A percentile compares a stretch with the other conserved stretches of the same genome.
These are phyloP conservation scores for Corella eumyota DNA, from an alignment of 23 tunicate genomes.

Conservation along the genomic window DNA sequence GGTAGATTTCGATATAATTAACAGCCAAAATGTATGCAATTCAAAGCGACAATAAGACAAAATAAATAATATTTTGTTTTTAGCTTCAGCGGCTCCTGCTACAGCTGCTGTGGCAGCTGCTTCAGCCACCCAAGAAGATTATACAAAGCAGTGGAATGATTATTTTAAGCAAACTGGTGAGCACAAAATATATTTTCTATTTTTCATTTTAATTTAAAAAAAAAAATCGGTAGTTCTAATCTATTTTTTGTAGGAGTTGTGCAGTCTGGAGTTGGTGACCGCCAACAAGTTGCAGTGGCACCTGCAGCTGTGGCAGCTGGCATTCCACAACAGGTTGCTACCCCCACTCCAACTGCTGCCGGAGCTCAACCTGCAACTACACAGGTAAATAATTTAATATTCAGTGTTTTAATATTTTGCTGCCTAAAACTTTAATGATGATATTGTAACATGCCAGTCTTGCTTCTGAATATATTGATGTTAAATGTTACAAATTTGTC, in stretches of 20 bases:
- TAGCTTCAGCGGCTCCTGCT: neutral
- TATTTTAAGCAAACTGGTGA: constrained; percentile 81
- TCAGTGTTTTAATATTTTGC: no score
- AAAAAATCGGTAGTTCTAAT: no score
- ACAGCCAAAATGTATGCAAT: neutral
- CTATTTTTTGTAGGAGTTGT: no score
- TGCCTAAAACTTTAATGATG: no score
- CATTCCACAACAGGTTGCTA: constrained; percentile 23
- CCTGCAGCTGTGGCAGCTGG: constrained; percentile 33
- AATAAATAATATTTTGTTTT: neutral
- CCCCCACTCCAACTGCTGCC: constrained; percentile 30
- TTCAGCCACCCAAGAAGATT: constrained; percentile 73
- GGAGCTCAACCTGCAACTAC: constrained; percentile 59
- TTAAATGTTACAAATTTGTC: constrained; percentile 18
- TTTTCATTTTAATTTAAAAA: neutral
- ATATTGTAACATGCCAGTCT: constrained; percentile 51
- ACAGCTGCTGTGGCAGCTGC: constrained; percentile 31
- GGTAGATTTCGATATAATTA: no score
- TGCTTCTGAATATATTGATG: constrained; percentile 59
- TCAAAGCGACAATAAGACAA: neutral
- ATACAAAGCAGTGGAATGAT: constrained; percentile 98
- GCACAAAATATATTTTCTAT: neutral
- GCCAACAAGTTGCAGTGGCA: constrained; percentile 15
- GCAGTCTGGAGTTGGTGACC: constrained; percentile 27
- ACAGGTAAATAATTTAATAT: constrained; percentile 16